These are phyloP conservation scores for Drosophila kikkawai DNA, from an alignment of 1,140 invertebrate species.

Conservation along the genomic window DNA sequence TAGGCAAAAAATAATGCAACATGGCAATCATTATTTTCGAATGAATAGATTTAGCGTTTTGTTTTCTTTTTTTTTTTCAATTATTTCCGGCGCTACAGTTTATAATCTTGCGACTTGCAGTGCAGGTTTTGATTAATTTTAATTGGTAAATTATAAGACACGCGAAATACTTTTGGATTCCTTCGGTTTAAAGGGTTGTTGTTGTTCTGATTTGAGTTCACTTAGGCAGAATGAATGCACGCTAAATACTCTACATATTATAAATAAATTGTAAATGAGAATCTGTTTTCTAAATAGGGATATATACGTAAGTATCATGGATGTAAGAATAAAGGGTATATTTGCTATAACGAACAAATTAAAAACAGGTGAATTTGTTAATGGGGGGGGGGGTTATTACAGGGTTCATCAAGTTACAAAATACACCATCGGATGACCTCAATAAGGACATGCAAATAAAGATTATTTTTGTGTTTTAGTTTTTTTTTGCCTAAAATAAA, in stretches of 20 bases:
- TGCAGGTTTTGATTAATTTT: slow-evolving; percentile 2
- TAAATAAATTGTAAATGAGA: slow-evolving; percentile 9
- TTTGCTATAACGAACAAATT: slow-evolving; percentile 1
- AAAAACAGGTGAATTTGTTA: neutral
- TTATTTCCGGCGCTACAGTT: neutral
- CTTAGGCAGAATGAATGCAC: neutral
- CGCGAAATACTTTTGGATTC: neutral
- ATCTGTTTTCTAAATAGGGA: slow-evolving; percentile 9
- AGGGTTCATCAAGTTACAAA: neutral
- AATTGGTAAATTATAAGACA: slow-evolving; percentile 1
- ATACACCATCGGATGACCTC: too few relatives aligned
- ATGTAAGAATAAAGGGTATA: slow-evolving; percentile 14
- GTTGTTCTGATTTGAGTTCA: neutral
- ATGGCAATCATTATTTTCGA: slow-evolving; percentile 11
- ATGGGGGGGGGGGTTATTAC: neutral
- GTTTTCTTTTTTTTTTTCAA: neutral
- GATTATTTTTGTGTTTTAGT: too few relatives aligned
- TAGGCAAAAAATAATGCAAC: neutral
- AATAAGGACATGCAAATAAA: too few relatives aligned
- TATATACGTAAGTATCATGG: slow-evolving; percentile 2
- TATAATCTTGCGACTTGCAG: neutral
- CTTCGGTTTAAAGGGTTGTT: slow-evolving; percentile 1
- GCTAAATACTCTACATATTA: slow-evolving; percentile 2
- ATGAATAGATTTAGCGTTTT: slow-evolving; percentile 3
- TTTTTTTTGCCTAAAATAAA: too few relatives aligned